Evolutionary conservation across 2,888 invertebrate genomes (phyloP).

Genomic region (Pollenia angustigena): DNA sequence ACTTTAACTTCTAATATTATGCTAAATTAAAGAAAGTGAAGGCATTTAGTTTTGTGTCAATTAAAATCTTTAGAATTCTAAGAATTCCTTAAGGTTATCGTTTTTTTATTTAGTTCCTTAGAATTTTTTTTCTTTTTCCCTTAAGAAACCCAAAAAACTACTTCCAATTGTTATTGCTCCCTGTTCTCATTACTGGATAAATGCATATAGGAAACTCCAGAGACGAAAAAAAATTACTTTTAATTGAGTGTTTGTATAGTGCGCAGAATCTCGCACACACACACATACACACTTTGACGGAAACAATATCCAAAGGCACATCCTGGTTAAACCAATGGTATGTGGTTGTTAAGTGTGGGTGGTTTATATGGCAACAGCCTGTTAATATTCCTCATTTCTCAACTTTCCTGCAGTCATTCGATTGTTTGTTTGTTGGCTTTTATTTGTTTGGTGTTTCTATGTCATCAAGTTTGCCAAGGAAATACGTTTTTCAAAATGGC

Average conservation of each 20-base stretch:
- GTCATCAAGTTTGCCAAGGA: conserved; percentile 50
- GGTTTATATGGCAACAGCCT: conserved; percentile 62
- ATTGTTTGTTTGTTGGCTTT: conserved; percentile 2
- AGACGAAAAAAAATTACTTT: conserved; percentile 43
- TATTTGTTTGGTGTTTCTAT: conserved; percentile 30
- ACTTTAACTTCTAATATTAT: too few relatives aligned
- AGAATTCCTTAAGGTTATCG: background rate
- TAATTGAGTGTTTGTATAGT: conserved; percentile 74
- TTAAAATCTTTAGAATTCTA: too few relatives aligned
- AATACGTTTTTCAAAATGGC: conserved; percentile 81
- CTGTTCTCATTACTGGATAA: background rate
- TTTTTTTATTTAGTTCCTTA: background rate
- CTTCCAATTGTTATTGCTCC: background rate
- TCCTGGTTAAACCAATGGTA: conserved; percentile 73
- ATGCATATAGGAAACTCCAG: conserved; percentile 25
- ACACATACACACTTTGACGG: too few relatives aligned
- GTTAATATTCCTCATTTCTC: background rate
- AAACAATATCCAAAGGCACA: conserved; percentile 29
- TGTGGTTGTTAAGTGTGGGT: conserved; percentile 64
- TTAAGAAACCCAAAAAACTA: background rate
- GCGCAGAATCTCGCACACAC: conserved; percentile 73
- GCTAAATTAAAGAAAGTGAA: too few relatives aligned
- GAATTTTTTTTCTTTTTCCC: background rate
- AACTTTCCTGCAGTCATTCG: background rate
- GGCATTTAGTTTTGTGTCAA: too few relatives aligned